Evolutionary conservation across 2,113 vertebrate species (phyloP).

Genomic region (Patagioenas fasciata): DNA sequence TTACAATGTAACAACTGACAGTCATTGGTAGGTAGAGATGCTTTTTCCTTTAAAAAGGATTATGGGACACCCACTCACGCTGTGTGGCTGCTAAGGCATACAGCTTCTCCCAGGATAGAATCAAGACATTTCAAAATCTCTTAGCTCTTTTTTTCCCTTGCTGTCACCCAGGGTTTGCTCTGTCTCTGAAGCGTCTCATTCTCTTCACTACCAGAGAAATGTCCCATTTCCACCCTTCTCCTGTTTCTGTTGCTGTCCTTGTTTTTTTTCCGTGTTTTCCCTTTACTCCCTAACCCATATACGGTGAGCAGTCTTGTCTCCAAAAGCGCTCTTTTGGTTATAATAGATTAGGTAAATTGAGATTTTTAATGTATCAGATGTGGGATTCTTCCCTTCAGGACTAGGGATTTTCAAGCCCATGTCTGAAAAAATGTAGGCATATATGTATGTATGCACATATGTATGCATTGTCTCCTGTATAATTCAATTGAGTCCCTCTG

Average conservation of each 20-base stretch:
- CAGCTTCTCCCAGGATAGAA: not conserved
- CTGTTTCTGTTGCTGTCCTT: not conserved
- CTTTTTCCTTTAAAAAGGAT: not conserved
- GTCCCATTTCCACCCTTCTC: not conserved
- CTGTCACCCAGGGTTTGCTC: not conserved
- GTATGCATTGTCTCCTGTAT: not conserved
- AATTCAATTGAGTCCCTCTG: not conserved
- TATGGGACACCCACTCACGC: not conserved
- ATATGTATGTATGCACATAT: rapidly evolving
- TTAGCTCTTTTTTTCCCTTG: not conserved
- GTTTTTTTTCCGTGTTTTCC: not conserved
- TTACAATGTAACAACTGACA: not conserved
- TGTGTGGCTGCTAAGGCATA: not conserved
- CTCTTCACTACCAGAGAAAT: too few species aligned
- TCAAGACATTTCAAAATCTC: not conserved
- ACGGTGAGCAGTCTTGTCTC: not conserved
- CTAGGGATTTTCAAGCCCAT: not conserved
- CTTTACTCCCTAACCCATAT: not conserved
- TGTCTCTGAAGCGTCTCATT: not conserved
- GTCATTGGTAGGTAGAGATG: not conserved
- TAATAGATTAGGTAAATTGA: not conserved
- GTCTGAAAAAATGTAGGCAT: not conserved
- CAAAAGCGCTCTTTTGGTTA: not conserved
- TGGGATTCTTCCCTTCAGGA: not conserved
- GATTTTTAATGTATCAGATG: not conserved